These are phyloP conservation scores for Miniopterus natalensis DNA, from an alignment of 2,113 vertebrate species.

Conservation along the genomic window DNA sequence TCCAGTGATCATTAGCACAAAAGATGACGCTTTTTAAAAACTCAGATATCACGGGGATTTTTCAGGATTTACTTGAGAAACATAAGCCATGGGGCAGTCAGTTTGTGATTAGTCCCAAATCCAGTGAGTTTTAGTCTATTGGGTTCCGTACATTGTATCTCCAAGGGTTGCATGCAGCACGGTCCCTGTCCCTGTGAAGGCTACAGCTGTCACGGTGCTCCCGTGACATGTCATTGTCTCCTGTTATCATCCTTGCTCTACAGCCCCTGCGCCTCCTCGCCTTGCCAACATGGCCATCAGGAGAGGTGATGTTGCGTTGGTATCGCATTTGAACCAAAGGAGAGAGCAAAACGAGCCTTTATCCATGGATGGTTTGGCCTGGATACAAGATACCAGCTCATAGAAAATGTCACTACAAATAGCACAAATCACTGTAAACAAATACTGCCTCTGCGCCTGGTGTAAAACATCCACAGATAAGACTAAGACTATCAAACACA, in stretches of 20 bases:
- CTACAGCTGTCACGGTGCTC: conserved; percentile 69
- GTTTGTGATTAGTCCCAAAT: not conserved
- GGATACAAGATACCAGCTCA: conserved; percentile 83
- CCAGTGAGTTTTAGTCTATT: not conserved
- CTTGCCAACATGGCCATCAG: conserved; percentile 75
- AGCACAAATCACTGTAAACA: conserved; percentile 88
- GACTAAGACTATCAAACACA: conserved; percentile 86
- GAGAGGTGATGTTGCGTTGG: conserved; percentile 66
- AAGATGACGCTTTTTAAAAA: conserved; percentile 46
- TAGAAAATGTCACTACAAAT: conserved; percentile 87
- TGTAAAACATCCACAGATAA: conserved; percentile 89
- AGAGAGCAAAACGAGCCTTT: conserved; percentile 57
- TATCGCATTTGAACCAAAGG: conserved; percentile 77
- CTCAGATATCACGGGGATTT: not conserved
- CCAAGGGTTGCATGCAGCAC: conserved; percentile 28
- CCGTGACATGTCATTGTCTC: conserved; percentile 61
- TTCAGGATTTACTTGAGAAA: conserved; percentile 56
- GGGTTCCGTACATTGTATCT: conserved; percentile 30
- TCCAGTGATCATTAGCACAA: conserved; percentile 15
- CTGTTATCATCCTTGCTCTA: conserved; percentile 77
- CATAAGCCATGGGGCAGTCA: not conserved
- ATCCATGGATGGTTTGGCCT: conserved; percentile 81
- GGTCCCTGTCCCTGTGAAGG: conserved; percentile 41
- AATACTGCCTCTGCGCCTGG: conserved; percentile 86
- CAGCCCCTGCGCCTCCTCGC: conserved; percentile 53